Evolutionary conservation across 2,797 vertebrate genomes (phyloP), one percentile per base, ranked within the genome.

Genomic region (Sternotherus odoratus): DNA sequence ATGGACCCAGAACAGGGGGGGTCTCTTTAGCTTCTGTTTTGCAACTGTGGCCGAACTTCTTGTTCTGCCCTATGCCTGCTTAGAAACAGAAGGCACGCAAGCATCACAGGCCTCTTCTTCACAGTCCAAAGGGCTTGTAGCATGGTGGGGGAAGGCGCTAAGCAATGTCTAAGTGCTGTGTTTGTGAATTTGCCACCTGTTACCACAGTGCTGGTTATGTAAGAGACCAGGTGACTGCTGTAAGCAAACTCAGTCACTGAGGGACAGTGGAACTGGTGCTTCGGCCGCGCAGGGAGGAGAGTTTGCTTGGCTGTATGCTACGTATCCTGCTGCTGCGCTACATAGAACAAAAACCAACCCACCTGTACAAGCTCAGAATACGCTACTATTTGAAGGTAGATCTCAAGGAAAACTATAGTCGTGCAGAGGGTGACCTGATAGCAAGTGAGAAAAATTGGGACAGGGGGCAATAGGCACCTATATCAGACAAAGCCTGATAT

Each of bases 171-270:
- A 85, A 96, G 95, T 83, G 57, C 81, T 96, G 36, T 96, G 89
- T 96, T 96, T 94, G 85, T 81, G 87, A 84, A 72, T 7, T 51
- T 39, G 43, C 46, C 96, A 84, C 82, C 96, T 96, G 95, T 82
- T 77, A 90, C 26, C 53, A 24, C 86, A 81, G 46, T 0, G 0
- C 78, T 86, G 89, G 28, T 51, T 33, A 78, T 84, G 87, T 90
- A 88, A 87, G 85, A 9, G 0, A 10, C 23, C 36, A 17, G 91
- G 86, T 77, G 84, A 78, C 43, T 78, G 87, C 78, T 50, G 79
- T 15, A 82, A 92, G 90, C 94, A 85, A 89, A 63, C 92, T 24
- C 46, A 91, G 80, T 72, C 46, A 54, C 19, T 26, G 66, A 74
- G 78, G 86, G 75, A 77, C 94, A 46, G 26, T 3, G 33, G 72